Evolutionary conservation across 2,113 vertebrate genomes (phyloP).

Genomic region (Antechinus flavipes): DNA sequence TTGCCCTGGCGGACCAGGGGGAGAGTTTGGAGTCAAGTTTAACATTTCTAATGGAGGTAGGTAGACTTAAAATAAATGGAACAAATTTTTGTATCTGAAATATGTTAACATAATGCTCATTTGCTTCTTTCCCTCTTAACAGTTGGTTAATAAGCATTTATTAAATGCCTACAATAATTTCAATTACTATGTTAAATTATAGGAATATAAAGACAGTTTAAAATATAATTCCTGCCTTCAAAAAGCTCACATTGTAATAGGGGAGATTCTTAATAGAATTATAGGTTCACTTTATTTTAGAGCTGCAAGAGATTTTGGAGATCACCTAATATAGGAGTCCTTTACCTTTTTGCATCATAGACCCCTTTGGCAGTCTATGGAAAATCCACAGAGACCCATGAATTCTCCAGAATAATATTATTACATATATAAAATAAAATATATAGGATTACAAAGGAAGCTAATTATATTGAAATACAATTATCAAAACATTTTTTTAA

Average conservation of each 20-base stretch:
- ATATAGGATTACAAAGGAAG: not conserved
- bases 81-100: not conserved
- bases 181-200: not conserved
- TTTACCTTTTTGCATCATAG: not conserved
- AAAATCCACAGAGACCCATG: not conserved
- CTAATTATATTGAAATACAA: not conserved
- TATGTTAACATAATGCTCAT: not conserved
- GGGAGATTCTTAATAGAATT: not conserved
- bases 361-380: not conserved
- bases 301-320: not conserved
- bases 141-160: not conserved
- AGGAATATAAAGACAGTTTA: not conserved
- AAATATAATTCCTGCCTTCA: not conserved
- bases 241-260: not conserved
- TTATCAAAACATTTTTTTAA: not conserved
- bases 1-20: conserved; percentile 95
- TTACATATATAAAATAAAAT: not conserved
- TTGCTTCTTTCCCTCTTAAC: not conserved
- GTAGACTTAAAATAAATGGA: conserved; percentile 50
- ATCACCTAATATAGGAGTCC: not conserved
- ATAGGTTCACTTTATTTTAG: not conserved
- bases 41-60: conserved; percentile 98
- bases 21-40: conserved; percentile 98
- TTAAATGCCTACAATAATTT: not conserved
- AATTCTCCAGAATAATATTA: not conserved